Base-by-base conservation (phyloP, 2,113 vertebrate genomes). In the Nothocercus julius region DNA sequence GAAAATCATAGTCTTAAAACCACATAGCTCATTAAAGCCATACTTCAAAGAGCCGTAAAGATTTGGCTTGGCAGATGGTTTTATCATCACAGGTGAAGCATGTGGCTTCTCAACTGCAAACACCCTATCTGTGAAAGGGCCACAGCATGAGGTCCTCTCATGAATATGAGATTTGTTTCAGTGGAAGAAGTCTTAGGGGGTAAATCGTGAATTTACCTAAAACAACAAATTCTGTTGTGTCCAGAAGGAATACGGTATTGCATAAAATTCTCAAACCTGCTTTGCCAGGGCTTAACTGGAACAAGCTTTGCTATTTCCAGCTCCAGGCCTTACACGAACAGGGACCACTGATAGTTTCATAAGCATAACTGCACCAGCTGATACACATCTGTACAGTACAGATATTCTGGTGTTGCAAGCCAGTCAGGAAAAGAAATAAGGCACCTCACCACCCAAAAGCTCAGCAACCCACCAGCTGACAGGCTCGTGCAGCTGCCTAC, bases 301-400 rank as follows among this genome's bases (percentile, higher is more conserved):
- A 67, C 18, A 74, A 27, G 32, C 18, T 25, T 14, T 53, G 13
- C 14, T 38, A 58, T 45, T 89, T 62, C 81, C 74, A 92, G 67
- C 19, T 72, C 44, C 54, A 82, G 70, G 36, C 58, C 42, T 66
- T 72, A 89, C 76, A n/a, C 5, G n/a, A 87, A 61, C 64, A 89
- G n/a, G 24, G 86, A 45, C 2, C 40, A 62, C 40, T 24, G 44
- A 70, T 1, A 88, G 21, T 22, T 75, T 47, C 70, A 20, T 11
- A 30, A 73, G 44, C 0, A 0, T 7, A 61, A 32, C 22, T 51
- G 59, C 49, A 20, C 28, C 27, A 51, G 47, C 30, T 54, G 13
- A 73, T 28, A n/a, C 53, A 36, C 32, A 66, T 19, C 49, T 28
- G 28, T 47, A 7, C 86, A 76, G 62, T 3, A 53, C 44, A 85